A percentile compares a stretch with the other conserved stretches of the same genome.
These are phyloP conservation scores for Ligdia adustata DNA, from an alignment of 2,888 invertebrate genomes.

Conservation along the genomic window DNA sequence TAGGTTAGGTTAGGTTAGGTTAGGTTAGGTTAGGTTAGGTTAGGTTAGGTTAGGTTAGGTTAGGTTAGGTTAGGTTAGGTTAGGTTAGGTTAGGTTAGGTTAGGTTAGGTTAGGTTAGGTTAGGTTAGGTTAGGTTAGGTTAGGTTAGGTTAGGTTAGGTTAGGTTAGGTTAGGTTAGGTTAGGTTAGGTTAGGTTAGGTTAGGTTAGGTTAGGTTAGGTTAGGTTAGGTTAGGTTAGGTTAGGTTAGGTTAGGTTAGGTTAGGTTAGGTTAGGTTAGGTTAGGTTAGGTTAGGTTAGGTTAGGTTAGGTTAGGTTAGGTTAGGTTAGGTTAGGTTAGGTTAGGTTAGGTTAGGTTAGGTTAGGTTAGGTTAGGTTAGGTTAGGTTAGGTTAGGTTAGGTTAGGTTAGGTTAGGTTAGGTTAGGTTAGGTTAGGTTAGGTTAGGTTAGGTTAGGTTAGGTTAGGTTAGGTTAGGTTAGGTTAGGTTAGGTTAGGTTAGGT, in stretches of 20 bases:
- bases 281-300: conserved; percentile 35
- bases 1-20: conserved; percentile 31
- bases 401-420: conserved; percentile 25
- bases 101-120: conserved; percentile 16
- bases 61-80: conserved; percentile 41
- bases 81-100: conserved; percentile 31
- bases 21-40: conserved; percentile 30
- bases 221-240: conserved; percentile 29
- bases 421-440: conserved; percentile 37
- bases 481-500: conserved; percentile 33
- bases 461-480: conserved; percentile 33
- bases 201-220: conserved; percentile 37
- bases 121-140: conserved; percentile 16
- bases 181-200: conserved; percentile 36
- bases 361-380: conserved; percentile 36
- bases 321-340: conserved; percentile 35
- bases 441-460: conserved; percentile 36
- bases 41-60: conserved; percentile 23
- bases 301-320: conserved; percentile 34
- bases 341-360: conserved; percentile 35
- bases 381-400: conserved; percentile 39
- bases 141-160: conserved; percentile 18
- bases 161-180: conserved; percentile 36
- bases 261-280: conserved; percentile 30
- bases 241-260: conserved; percentile 20